phyloP scores from a whole-genome alignment of 2,888 invertebrate species.

The Atrina japonica region DNA sequence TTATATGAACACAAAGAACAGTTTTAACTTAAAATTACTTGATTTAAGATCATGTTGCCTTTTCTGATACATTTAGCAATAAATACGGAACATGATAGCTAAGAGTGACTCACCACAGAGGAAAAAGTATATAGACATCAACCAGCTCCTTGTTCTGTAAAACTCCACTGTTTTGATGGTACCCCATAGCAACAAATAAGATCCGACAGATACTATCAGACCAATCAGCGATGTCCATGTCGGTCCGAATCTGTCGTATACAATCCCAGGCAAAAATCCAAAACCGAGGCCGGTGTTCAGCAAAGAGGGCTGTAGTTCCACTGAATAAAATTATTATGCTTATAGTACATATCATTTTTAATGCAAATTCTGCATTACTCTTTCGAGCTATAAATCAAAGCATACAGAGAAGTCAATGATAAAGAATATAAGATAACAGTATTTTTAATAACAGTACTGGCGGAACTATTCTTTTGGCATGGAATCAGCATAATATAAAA shows the following conservation, averaged over 20 bases:
- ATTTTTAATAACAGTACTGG: too few relatives aligned
- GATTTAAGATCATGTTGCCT: too few relatives aligned
- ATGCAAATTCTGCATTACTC: background rate
- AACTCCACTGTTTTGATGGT: constrained; percentile 44
- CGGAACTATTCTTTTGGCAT: too few relatives aligned
- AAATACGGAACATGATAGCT: too few relatives aligned
- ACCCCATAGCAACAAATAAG: constrained; percentile 58
- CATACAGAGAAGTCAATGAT: background rate
- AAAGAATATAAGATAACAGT: too few relatives aligned
- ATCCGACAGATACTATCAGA: constrained; percentile 47
- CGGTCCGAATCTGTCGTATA: constrained; percentile 59
- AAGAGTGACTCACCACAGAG: constrained; percentile 25
- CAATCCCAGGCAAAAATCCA: constrained; percentile 61
- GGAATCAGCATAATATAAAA: too few relatives aligned
- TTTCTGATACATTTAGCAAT: too few relatives aligned
- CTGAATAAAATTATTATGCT: constrained; percentile 44
- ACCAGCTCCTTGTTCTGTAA: constrained; percentile 47
- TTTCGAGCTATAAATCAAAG: background rate
- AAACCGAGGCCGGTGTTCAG: constrained; percentile 61
- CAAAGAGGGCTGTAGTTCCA: constrained; percentile 58
- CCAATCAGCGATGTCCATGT: constrained; percentile 49
- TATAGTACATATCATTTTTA: background rate
- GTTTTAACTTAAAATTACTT: too few relatives aligned
- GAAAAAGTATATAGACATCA: constrained; percentile 55
- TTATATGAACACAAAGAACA: too few relatives aligned